These are phyloP conservation scores for Columbina picui DNA, from an alignment of 2,113 vertebrate species.

Conservation along the genomic window DNA sequence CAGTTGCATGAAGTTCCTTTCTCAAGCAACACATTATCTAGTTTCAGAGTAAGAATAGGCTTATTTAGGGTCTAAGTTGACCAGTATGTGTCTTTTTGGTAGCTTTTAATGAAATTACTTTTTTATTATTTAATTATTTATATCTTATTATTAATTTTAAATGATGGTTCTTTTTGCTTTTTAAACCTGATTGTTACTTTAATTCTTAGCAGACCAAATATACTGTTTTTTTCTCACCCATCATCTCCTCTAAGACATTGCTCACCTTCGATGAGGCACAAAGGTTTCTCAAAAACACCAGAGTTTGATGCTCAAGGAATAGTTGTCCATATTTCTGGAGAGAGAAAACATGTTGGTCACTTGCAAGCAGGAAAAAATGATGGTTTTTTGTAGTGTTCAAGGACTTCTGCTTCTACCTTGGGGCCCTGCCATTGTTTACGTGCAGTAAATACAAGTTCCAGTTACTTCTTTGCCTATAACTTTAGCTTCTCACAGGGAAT, in stretches of 20 bases:
- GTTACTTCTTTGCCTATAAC: neutral
- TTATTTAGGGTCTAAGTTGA: neutral
- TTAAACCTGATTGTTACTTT: neutral
- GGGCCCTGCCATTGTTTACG: neutral
- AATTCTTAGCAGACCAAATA: neutral
- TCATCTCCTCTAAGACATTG: neutral
- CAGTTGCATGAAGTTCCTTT: neutral
- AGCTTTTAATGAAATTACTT: fast-evolving
- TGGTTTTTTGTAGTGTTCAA: neutral
- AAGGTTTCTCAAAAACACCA: fast-evolving
- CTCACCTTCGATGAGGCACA: neutral
- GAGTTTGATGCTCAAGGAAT: neutral
- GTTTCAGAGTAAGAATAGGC: neutral
- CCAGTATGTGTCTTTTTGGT: fast-evolving
- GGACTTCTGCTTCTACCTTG: neutral
- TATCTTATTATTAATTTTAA: neutral
- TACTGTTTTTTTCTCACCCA: fast-evolving
- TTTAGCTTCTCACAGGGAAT: neutral
- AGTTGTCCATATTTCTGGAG: neutral
- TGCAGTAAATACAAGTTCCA: neutral
- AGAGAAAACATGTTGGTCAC: neutral
- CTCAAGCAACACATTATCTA: fast-evolving
- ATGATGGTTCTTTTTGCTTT: neutral
- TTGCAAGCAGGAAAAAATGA: neutral
- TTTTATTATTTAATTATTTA: no score